A percentile compares a stretch with the other conserved stretches of the same genome.
Evolutionary conservation across 2,888 invertebrate species (phyloP).

Genomic region (Petrolisthes cinctipes): DNA sequence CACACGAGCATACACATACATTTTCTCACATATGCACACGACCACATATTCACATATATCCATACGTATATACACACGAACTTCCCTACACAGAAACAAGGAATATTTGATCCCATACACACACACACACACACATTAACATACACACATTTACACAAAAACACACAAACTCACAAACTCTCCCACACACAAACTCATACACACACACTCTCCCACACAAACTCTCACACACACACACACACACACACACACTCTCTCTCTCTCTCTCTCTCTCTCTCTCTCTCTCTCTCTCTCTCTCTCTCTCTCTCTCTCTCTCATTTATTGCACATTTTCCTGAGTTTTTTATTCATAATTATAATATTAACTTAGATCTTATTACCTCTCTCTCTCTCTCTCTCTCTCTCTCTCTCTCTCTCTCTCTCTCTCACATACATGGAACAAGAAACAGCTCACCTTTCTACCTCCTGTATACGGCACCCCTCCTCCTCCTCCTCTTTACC

Average conservation of each 20-base stretch:
- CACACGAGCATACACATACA: neutral
- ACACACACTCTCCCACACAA: no score
- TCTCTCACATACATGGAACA: no score
- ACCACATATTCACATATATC: neutral
- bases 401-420: neutral
- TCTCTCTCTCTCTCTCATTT: neutral
- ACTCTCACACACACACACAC: neutral
- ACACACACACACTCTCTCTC: neutral
- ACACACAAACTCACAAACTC: no score
- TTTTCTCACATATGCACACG: neutral
- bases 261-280: neutral
- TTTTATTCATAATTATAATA: neutral
- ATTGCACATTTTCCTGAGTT: neutral
- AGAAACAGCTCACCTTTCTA: neutral
- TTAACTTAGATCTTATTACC: neutral
- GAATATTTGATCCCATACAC: neutral
- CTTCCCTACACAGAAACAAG: neutral
- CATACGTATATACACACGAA: neutral
- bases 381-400: slow-evolving; percentile 2
- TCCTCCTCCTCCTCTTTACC: neutral
- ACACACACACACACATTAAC: slow-evolving; percentile 24
- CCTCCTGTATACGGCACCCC: neutral
- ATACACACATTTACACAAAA: neutral
- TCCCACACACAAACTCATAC: no score
- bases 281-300: no score